These are phyloP conservation scores for Platyrinchus mystaceus DNA, from an alignment of 2,797 vertebrate genomes.

Conservation along the genomic window DNA sequence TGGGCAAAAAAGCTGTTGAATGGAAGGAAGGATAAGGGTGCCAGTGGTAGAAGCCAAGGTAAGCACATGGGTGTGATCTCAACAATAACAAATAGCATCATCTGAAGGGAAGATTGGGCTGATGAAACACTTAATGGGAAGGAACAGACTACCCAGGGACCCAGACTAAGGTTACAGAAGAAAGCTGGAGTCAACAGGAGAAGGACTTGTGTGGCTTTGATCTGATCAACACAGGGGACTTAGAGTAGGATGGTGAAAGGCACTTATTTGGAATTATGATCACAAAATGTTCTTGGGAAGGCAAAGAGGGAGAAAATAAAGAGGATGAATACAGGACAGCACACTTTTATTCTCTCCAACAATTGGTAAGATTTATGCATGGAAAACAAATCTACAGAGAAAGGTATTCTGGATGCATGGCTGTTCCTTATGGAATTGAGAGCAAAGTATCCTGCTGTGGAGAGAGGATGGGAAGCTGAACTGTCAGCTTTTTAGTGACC, in stretches of 20 bases:
- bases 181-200: not conserved
- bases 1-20: not conserved
- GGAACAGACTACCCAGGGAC: not conserved
- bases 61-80: not conserved
- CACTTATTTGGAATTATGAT: not conserved
- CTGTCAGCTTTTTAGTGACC: not conserved
- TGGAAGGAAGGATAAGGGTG: not conserved
- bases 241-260: not conserved
- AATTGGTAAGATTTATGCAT: not conserved
- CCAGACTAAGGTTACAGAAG: not conserved
- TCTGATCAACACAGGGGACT: not conserved
- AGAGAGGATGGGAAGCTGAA: not conserved
- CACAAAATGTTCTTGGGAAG: not conserved
- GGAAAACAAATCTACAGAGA: not conserved
- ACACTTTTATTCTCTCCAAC: not conserved
- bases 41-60: not conserved
- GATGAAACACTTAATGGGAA: not conserved
- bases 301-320: not conserved
- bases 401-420: not conserved
- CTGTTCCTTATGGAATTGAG: not conserved
- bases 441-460: not conserved
- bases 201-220: not conserved
- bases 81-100: not conserved
- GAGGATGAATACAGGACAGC: not conserved
- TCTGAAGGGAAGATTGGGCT: not conserved